Conservation (phyloP, 2,113 vertebrate genomes). For the Lampris megalopsis region DNA sequence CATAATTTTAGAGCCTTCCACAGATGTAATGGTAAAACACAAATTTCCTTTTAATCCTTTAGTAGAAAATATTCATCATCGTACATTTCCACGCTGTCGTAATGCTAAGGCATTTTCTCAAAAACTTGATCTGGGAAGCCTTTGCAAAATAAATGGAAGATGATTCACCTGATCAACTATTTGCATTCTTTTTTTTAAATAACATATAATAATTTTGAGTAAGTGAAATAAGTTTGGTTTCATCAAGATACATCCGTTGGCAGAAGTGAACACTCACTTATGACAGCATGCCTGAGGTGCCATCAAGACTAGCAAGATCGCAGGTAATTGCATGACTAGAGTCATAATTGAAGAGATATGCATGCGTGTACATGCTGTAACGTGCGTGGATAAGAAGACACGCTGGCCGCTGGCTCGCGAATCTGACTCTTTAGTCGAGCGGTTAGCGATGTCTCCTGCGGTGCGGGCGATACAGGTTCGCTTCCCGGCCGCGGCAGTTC, state of each 20-base stretch:
- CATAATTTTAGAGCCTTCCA: slow-evolving; percentile 17
- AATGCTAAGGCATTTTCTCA: neutral
- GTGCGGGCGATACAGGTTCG: too few species aligned
- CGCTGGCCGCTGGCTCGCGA: too few species aligned
- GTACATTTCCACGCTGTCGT: too few species aligned
- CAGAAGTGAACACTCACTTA: slow-evolving; percentile 48
- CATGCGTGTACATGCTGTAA: neutral
- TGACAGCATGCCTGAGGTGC: slow-evolving; percentile 48
- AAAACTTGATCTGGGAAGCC: neutral
- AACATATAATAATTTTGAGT: slow-evolving; percentile 25
- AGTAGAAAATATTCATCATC: slow-evolving; percentile 13
- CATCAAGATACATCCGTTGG: slow-evolving; percentile 56
- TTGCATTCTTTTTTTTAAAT: slow-evolving; percentile 49
- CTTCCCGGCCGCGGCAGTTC: too few species aligned
- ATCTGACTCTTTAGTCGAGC: too few species aligned
- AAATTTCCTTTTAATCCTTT: slow-evolving; percentile 7
- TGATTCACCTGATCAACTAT: slow-evolving; percentile 17
- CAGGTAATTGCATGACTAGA: slow-evolving; percentile 61
- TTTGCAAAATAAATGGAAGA: neutral
- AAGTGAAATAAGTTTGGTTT: slow-evolving; percentile 46
- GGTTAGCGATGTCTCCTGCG: too few species aligned
- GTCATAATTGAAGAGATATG: slow-evolving; percentile 48
- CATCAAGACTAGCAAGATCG: slow-evolving; percentile 61
- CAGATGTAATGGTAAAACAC: neutral
- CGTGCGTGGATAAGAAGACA: neutral